phyloP scores from a whole-genome alignment of 2,888 invertebrate genomes.

The Chymomyza fuscimana region DNA sequence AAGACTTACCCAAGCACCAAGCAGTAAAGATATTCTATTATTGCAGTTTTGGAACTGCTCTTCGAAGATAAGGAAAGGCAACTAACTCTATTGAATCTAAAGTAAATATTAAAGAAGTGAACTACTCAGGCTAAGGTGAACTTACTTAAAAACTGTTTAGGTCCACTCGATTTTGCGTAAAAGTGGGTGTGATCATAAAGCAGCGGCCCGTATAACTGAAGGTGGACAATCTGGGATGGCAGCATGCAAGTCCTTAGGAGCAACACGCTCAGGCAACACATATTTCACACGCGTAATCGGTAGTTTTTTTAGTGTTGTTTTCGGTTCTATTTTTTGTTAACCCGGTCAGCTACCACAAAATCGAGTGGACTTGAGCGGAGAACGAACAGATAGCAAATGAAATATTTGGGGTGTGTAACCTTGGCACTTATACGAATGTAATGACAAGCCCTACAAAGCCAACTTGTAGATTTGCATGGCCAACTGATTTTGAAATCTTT shows the following conservation, averaged over 20 bases:
- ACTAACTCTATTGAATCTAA: neutral
- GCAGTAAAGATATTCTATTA: too few species aligned
- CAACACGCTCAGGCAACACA: too few species aligned
- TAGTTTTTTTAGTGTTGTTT: neutral
- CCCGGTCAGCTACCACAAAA: neutral
- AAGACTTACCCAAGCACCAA: too few species aligned
- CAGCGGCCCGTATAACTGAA: neutral
- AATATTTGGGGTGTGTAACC: neutral
- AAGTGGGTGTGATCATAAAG: too few species aligned
- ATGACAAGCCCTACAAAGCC: neutral
- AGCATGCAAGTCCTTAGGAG: too few species aligned
- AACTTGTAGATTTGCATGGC: neutral
- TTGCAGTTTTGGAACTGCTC: neutral
- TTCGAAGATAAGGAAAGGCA: too few species aligned
- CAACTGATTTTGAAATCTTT: neutral
- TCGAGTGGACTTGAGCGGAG: neutral
- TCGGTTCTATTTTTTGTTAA: neutral
- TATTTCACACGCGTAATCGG: too few species aligned
- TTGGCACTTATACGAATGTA: neutral
- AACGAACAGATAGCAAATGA: neutral
- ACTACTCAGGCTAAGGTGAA: neutral
- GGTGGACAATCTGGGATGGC: too few species aligned
- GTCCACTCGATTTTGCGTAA: neutral
- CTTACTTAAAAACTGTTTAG: neutral
- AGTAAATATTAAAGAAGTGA: too few species aligned